A percentile compares a stretch with the other conserved stretches of the same genome.
Evolutionary conservation across 2,113 vertebrate genomes (phyloP).

Genomic region (Cygnus buccinator): DNA sequence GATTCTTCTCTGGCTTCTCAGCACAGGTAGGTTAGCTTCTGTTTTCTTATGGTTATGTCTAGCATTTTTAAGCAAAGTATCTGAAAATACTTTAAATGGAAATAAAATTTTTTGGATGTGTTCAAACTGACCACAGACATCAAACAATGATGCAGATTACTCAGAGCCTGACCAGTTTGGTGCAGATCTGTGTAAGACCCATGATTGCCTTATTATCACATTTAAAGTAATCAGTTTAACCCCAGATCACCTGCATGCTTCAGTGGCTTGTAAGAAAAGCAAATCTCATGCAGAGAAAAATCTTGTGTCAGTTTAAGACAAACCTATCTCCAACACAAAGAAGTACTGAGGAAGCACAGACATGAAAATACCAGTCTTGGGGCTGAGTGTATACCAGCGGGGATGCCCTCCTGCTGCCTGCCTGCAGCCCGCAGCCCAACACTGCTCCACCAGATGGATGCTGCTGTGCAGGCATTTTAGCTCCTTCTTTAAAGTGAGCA

Average conservation of each 20-base stretch:
- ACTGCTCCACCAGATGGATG: background rate
- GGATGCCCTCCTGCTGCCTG: background rate
- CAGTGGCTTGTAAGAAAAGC: background rate
- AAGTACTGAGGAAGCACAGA: rapidly evolving
- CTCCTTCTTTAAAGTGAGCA: too few relatives aligned
- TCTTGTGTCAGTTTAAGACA: background rate
- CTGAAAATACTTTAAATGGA: background rate
- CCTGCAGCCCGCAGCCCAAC: too few relatives aligned
- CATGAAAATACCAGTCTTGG: rapidly evolving
- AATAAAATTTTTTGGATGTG: background rate
- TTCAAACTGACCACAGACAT: background rate
- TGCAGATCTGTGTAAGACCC: background rate
- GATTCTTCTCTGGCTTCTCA: constrained; percentile 94
- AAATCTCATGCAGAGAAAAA: background rate
- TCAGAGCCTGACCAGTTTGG: background rate
- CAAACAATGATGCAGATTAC: background rate
- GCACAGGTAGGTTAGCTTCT: constrained; percentile 84
- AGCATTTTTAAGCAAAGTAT: background rate
- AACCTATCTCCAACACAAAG: background rate
- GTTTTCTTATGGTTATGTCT: background rate
- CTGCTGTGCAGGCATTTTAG: background rate
- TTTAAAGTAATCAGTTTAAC: background rate
- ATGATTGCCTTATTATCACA: background rate
- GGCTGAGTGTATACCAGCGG: background rate
- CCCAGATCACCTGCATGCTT: background rate